Percentiles rank a stretch among this genome's conserved stretches.
These are phyloP conservation scores for Sigmodon hispidus DNA, from an alignment of 2,113 vertebrate genomes.

Conservation along the genomic window DNA sequence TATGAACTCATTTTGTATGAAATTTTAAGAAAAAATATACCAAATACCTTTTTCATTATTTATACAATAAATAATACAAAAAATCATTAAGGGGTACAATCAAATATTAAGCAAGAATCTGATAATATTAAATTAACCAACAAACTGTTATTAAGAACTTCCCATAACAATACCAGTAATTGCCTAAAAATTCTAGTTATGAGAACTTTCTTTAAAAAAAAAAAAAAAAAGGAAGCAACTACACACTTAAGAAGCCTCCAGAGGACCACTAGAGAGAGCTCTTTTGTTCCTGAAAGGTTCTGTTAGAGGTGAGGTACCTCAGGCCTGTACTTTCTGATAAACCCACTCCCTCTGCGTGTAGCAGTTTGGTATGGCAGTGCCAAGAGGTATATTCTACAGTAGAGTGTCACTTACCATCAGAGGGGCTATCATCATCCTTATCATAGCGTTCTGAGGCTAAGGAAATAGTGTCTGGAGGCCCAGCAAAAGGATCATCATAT, in stretches of 20 bases:
- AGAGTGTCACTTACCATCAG: conserved; percentile 90
- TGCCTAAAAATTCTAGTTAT: conserved; percentile 72
- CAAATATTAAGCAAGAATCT: conserved; percentile 87
- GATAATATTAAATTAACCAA: conserved; percentile 85
- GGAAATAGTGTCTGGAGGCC: conserved; percentile 89
- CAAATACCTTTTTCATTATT: conserved; percentile 84
- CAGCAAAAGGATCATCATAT: conserved; percentile 86
- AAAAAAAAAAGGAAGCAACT: neutral
- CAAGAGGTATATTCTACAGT: conserved; percentile 49
- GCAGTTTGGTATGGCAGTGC: conserved; percentile 60
- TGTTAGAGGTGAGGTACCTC: conserved; percentile 72
- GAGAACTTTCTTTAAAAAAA: conserved; percentile 64
- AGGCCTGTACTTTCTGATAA: conserved; percentile 58
- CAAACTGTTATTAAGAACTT: conserved; percentile 81
- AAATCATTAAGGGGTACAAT: conserved; percentile 83
- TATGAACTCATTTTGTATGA: conserved; percentile 82
- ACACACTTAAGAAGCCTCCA: conserved; percentile 62
- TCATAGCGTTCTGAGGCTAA: conserved; percentile 92
- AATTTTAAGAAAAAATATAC: conserved; percentile 82
- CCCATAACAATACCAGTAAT: conserved; percentile 62
- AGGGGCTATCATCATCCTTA: conserved; percentile 91
- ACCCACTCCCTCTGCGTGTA: neutral
- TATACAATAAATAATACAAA: conserved; percentile 87
- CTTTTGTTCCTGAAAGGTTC: conserved; percentile 86
- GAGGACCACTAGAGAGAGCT: conserved; percentile 90